Percentiles rank a stretch among this genome's conserved stretches.
These are phyloP conservation scores for Acipenser ruthenus DNA, from an alignment of 2,797 vertebrate genomes.

Conservation along the genomic window DNA sequence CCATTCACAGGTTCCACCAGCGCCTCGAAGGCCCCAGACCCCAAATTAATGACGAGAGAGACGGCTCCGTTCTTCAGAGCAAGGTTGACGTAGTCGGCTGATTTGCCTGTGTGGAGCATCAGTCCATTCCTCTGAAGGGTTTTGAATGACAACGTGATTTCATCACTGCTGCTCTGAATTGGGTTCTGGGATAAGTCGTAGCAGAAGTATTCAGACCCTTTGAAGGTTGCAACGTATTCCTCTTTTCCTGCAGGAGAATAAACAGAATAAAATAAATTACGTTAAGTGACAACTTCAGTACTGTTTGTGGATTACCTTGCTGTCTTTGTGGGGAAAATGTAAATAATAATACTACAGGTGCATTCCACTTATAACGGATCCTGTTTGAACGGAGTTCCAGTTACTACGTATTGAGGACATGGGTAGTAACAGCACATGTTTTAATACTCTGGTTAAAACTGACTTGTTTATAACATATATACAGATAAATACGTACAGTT, in stretches of 20 bases:
- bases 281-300: background rate
- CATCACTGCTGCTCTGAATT: slow-evolving; percentile 98
- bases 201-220: slow-evolving; percentile 98
- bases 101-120: slow-evolving; percentile 98
- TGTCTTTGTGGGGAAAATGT: slow-evolving; percentile 14
- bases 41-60: slow-evolving; percentile 99
- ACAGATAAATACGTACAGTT: too few relatives aligned
- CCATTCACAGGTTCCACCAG: slow-evolving; percentile 99
- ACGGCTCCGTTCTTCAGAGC: slow-evolving; percentile 98
- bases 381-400: background rate
- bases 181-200: slow-evolving; percentile 97
- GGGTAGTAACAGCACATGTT: background rate
- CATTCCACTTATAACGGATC: too few relatives aligned
- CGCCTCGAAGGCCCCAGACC: slow-evolving; percentile 98
- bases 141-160: slow-evolving; percentile 97
- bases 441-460: background rate
- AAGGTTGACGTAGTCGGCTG: slow-evolving; percentile 97
- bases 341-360: background rate
- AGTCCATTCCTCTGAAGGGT: slow-evolving; percentile 97
- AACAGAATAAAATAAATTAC: slow-evolving; percentile 13
- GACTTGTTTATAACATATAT: too few relatives aligned
- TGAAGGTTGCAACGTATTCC: slow-evolving; percentile 95
- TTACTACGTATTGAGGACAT: background rate
- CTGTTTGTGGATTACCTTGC: too few relatives aligned
- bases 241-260: slow-evolving; percentile 81